These are phyloP conservation scores for Elegia similella DNA, from an alignment of 2,888 invertebrate species.

Conservation along the genomic window DNA sequence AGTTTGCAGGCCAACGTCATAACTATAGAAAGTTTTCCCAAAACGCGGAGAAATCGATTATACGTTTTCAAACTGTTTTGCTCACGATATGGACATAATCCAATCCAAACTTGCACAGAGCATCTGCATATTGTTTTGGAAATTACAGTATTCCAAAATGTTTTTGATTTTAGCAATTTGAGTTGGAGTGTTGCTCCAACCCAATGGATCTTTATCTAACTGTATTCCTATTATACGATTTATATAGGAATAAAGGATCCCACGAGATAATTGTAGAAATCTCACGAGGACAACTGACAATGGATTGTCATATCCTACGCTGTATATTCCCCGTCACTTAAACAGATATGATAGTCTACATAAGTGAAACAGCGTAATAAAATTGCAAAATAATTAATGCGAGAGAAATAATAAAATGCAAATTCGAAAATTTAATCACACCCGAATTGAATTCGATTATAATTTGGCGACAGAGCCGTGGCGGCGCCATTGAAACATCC, in stretches of 20 bases:
- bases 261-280: no score
- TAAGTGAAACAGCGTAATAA: neutral
- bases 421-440: conserved; percentile 32
- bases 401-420: conserved; percentile 30
- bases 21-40: conserved; percentile 17
- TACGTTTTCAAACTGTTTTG: neutral
- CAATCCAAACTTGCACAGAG: neutral
- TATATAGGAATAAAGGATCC: no score
- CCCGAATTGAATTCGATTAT: conserved; percentile 30
- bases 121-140: neutral
- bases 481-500: conserved; percentile 8
- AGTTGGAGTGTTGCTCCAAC: no score
- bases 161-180: neutral
- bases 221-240: no score
- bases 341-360: neutral
- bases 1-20: conserved; percentile 14
- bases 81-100: neutral
- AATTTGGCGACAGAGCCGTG: conserved; percentile 3
- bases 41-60: neutral
- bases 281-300: no score
- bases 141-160: no score
- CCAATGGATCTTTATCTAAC: no score
- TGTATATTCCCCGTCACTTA: no score
- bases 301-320: no score
- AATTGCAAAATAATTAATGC: neutral